These are phyloP conservation scores for Drosophila yooni DNA, from an alignment of 2,888 invertebrate genomes.

Conservation along the genomic window DNA sequence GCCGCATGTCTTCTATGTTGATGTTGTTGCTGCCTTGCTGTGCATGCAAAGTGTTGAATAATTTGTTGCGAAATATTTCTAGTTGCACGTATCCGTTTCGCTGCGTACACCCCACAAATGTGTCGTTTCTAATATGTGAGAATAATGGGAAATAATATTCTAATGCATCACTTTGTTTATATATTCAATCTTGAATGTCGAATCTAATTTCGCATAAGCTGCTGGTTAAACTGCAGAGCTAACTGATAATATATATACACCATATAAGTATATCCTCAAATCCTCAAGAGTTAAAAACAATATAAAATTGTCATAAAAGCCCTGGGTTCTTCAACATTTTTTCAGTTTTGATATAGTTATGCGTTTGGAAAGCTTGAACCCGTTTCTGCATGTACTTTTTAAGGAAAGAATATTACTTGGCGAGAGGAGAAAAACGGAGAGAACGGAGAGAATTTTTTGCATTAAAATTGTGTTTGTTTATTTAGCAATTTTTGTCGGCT, in stretches of 20 bases:
- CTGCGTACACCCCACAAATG: conserved; percentile 51
- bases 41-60: conserved; percentile 83
- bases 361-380: too few species aligned
- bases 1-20: conserved; percentile 50
- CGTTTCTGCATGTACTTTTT: too few species aligned
- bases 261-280: neutral
- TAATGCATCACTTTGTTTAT: neutral
- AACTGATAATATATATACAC: fast-evolving
- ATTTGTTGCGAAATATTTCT: conserved; percentile 83
- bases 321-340: neutral
- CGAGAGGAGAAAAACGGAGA: neutral
- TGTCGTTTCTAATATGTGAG: conserved; percentile 18
- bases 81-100: conserved; percentile 66
- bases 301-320: neutral
- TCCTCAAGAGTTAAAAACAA: neutral
- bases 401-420: neutral
- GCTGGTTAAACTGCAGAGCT: neutral
- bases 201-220: neutral
- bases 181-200: neutral
- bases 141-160: neutral
- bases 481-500: conserved; percentile 35
- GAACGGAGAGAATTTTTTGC: neutral
- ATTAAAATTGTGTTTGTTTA: neutral
- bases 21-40: conserved; percentile 41
- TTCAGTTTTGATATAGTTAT: neutral